Conservation (phyloP, 2,113 vertebrate genomes). For the Microcebus ravelobensis region DNA sequence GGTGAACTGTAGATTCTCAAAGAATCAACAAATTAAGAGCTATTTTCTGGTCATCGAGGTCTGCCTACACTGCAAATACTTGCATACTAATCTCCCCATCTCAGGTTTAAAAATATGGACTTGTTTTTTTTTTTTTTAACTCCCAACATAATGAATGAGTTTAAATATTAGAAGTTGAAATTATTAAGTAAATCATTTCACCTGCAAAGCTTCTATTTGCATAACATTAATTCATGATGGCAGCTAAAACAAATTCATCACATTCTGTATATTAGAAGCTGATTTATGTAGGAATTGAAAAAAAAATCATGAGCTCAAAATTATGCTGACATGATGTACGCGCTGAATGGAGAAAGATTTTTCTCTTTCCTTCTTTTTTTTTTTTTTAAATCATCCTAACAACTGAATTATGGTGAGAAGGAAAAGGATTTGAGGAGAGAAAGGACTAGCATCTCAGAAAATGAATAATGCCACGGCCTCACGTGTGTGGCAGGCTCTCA, state of each 20-base stretch:
- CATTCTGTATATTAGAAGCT: conserved; percentile 86
- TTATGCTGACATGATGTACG: conserved; percentile 86
- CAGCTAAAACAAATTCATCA: conserved; percentile 90
- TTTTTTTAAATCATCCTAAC: conserved; percentile 76
- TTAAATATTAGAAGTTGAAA: conserved; percentile 89
- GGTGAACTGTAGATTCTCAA: background rate
- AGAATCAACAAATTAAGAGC: conserved; percentile 70
- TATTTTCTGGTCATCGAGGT: conserved; percentile 77
- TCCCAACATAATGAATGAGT: conserved; percentile 85
- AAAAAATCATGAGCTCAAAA: conserved; percentile 86
- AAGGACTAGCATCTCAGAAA: conserved; percentile 77
- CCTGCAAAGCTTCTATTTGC: conserved; percentile 88
- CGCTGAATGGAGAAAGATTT: conserved; percentile 75
- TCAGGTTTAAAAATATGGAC: conserved; percentile 81
- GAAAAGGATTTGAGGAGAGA: conserved; percentile 65
- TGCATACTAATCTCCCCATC: conserved; percentile 79
- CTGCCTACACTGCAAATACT: conserved; percentile 75
- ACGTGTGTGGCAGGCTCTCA: conserved; percentile 58
- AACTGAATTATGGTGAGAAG: conserved; percentile 86
- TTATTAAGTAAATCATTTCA: conserved; percentile 90
- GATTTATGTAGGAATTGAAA: conserved; percentile 87
- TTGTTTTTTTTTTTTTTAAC: conserved; percentile 64
- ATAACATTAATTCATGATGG: conserved; percentile 89
- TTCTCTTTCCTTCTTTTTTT: conserved; percentile 50
- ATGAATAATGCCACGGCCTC: conserved; percentile 78